Percentiles rank a stretch among this genome's conserved stretches.
Conservation (phyloP, 2,888 invertebrate species). For the Hirtodrosophila alboralis region DNA sequence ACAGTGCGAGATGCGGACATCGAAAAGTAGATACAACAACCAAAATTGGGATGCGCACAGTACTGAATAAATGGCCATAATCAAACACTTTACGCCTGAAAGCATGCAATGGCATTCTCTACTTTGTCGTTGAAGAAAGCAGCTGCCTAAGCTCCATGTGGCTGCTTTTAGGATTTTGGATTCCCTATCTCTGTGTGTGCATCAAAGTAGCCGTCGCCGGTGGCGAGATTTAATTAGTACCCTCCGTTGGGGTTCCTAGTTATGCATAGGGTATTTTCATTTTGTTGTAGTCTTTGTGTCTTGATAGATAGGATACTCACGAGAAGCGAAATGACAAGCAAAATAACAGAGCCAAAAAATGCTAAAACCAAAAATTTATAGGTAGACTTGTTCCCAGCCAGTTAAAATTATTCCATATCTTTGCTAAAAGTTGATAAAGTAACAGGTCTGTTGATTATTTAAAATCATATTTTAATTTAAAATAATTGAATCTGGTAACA, state of each 20-base stretch:
- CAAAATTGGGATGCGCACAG: constrained; percentile 42
- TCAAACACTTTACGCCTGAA: constrained; percentile 82
- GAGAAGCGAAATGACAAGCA: too few species aligned
- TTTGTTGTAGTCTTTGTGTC: not conserved
- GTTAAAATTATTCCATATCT: too few species aligned
- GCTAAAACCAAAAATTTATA: too few species aligned
- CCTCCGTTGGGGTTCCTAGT: constrained; percentile 39
- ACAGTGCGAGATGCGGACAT: constrained; percentile 7
- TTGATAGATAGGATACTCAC: not conserved
- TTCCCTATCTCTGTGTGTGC: constrained; percentile 45
- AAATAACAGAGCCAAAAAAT: too few species aligned
- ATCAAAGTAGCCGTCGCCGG: constrained; percentile 62
- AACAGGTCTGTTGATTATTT: too few species aligned
- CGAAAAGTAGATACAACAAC: constrained; percentile 50
- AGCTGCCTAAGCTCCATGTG: constrained; percentile 37
- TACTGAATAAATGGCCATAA: constrained; percentile 77
- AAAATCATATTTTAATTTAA: too few species aligned
- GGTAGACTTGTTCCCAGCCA: too few species aligned
- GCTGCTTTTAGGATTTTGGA: constrained; percentile 9
- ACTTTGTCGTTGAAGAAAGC: constrained; percentile 42
- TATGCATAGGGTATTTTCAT: constrained; percentile 7
- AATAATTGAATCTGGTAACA: too few species aligned
- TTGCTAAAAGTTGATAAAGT: too few species aligned
- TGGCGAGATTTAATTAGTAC: constrained; percentile 72
- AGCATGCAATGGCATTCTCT: constrained; percentile 50